Percentiles rank a stretch among this genome's conserved stretches.
Evolutionary conservation across 2,797 vertebrate species (phyloP).

Genomic region (Lepidocolaptes lacrymiger): DNA sequence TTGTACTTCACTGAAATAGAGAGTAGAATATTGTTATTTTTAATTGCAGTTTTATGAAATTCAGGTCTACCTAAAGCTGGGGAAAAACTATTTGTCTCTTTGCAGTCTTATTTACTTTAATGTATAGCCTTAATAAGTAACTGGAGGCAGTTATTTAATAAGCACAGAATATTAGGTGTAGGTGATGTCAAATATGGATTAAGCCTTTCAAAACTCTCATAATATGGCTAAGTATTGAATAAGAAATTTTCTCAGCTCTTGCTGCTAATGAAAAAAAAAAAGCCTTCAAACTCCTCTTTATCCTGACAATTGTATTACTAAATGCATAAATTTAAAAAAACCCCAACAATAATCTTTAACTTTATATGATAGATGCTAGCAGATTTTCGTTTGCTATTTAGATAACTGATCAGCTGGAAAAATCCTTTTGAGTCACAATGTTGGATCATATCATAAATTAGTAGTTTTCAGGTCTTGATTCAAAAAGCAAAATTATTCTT

Average conservation of each 20-base stretch:
- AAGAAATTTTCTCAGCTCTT: conserved; percentile 25
- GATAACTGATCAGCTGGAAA: not conserved
- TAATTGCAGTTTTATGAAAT: not conserved
- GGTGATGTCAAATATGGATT: conserved; percentile 28
- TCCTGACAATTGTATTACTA: conserved; percentile 31
- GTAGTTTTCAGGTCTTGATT: not conserved
- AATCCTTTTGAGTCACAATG: not conserved
- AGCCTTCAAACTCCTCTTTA: not conserved
- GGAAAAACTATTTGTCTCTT: not conserved
- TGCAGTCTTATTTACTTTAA: conserved; percentile 26
- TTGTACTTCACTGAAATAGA: not conserved
- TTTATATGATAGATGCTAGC: not conserved
- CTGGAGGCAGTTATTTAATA: conserved; percentile 45
- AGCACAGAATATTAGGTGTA: conserved; percentile 27
- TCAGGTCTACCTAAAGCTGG: not conserved
- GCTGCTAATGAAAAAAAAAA: conserved; percentile 41
- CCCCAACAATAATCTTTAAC: not conserved
- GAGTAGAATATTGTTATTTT: not conserved
- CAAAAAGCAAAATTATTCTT: not conserved
- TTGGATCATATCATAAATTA: not conserved
- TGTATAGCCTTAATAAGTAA: conserved; percentile 47
- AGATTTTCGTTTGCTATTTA: conserved; percentile 4
- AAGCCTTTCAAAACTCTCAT: not conserved
- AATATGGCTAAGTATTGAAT: conserved; percentile 26
- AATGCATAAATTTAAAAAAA: conserved; percentile 28